phyloP scores from a whole-genome alignment of 2,113 vertebrate species.

The Xenus cinereus region DNA sequence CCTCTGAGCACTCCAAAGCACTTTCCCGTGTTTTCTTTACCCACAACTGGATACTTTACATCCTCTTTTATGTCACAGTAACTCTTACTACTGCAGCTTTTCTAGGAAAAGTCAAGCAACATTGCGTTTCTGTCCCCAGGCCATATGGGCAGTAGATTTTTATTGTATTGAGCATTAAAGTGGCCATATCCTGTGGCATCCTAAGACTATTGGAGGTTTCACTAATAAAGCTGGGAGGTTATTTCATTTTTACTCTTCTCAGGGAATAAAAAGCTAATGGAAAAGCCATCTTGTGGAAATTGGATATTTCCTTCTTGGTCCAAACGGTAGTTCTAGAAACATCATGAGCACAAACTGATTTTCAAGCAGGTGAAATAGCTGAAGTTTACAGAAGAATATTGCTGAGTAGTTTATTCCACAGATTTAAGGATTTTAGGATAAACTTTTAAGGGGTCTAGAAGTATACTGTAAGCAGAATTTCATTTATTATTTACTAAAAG shows the following conservation, averaged over 20 bases:
- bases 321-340: not conserved
- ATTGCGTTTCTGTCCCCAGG: not conserved
- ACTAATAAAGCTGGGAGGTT: not conserved
- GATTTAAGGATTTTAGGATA: constrained; percentile 10
- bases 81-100: not conserved
- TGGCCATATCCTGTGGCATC: not conserved
- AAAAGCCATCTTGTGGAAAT: not conserved
- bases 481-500: constrained; percentile 58
- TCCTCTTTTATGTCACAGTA: not conserved
- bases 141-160: not conserved
- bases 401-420: not conserved
- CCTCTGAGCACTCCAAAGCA: not conserved
- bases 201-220: not conserved
- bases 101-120: not conserved
- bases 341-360: not conserved
- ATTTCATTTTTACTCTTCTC: not conserved
- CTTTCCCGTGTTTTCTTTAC: not conserved
- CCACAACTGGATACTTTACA: not conserved
- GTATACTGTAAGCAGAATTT: not conserved
- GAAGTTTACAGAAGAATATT: not conserved
- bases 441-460: constrained; percentile 10
- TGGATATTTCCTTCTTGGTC: not conserved
- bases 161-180: not conserved
- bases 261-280: not conserved
- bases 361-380: not conserved